Evolutionary conservation across 2,888 invertebrate species (phyloP), one percentile per base, ranked within the genome.

Genomic region (Cryptocheilus praepositus): DNA sequence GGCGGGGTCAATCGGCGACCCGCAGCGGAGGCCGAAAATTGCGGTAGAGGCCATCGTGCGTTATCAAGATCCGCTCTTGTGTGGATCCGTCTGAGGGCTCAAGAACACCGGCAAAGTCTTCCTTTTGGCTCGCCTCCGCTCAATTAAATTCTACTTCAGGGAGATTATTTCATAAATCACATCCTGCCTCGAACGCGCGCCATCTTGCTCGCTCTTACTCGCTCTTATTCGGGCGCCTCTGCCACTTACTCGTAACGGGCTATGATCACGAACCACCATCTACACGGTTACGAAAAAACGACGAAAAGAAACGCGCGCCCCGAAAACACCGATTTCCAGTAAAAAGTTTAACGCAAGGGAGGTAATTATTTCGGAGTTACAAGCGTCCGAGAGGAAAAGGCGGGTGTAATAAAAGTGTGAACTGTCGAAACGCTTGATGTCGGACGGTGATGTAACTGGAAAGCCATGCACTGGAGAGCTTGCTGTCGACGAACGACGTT

Each of bases 81-180:
- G 67, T 52, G 69, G 67, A 66, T 68, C 43, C 71, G 61, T 60
- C 62, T 46, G 25, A 52, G 67, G 75, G 73, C 64, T 63, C 70
- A 74, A 69, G 62, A 70, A 76, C 67, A 58, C 64, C 64, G 57
- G 54, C 49, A 51, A 21, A 45, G 28, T 70, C 67, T 64, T 71
- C 67, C 71, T 69, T 74, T 69, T 68, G 55, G 61, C 65, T 70
- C 71, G 72, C 71, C 70, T 79, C 58, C 69, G 74, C 73, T 83
- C 83, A 76, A 83, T 83, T 82, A 82, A 83, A 82, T 80, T 74
- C 76, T 73, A 80, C 81, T 81, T 75, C 70, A 56, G 60, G 60
- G 57, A 73, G 81, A 81, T 81, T 80, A 74, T 82, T 82, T 81
- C 80, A 82, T 82, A 83, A 83, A 83, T 83, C 82, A 82, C 70